Evolutionary conservation across 1,140 invertebrate species (phyloP).

Genomic region (Eciton burchellii): DNA sequence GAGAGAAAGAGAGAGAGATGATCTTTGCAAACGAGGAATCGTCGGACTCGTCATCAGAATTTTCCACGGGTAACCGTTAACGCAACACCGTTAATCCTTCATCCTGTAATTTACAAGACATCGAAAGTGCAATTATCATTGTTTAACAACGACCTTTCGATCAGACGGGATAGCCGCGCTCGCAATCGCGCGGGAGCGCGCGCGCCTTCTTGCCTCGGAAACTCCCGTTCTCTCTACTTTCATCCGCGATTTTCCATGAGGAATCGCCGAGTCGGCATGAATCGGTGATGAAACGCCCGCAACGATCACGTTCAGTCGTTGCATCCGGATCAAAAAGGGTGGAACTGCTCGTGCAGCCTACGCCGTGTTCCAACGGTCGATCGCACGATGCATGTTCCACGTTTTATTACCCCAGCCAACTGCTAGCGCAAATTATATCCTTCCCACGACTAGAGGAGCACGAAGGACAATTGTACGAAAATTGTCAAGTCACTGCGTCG

Average conservation of each 20-base stretch:
- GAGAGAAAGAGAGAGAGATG: too few species aligned
- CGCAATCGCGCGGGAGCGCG: conserved; percentile 53
- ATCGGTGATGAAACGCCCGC: conserved; percentile 56
- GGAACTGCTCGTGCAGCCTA: conserved; percentile 25
- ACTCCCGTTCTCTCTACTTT: conserved; percentile 54
- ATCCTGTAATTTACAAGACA: conserved; percentile 40
- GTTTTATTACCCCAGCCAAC: conserved; percentile 37
- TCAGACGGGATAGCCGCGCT: conserved; percentile 31
- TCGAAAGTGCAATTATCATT: conserved; percentile 57
- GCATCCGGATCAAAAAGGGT: conserved; percentile 62
- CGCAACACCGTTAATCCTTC: not conserved
- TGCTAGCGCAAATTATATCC: conserved; percentile 23
- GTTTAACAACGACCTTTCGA: conserved; percentile 55
- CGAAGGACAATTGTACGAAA: not conserved
- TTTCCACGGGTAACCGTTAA: not conserved
- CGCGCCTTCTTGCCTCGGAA: conserved; percentile 63
- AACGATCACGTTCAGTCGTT: conserved; percentile 5
- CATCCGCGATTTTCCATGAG: conserved; percentile 17
- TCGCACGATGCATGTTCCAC: not conserved
- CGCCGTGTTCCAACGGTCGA: conserved; percentile 49
- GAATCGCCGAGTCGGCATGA: conserved; percentile 21
- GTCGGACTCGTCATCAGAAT: not conserved
- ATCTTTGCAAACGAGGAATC: conserved; percentile 24
- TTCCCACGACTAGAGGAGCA: conserved; percentile 27
- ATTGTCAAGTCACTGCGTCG: conserved; percentile 2